Conservation (phyloP, 30 jellyfish, hydroid and myxozoan genomes). For the Aurelia aurita region DNA sequence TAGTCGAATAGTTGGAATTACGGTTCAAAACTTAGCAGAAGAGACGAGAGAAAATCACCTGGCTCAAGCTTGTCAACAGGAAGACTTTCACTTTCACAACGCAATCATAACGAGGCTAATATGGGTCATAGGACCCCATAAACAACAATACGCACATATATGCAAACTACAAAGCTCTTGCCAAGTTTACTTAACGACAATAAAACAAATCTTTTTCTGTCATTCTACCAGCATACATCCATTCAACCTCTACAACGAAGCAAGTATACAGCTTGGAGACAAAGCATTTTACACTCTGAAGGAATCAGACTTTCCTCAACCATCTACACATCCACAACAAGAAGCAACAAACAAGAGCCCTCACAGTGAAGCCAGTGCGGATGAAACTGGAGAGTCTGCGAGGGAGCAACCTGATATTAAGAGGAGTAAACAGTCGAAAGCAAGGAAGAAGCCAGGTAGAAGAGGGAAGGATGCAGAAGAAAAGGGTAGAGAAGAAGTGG, state of each 20-base stretch:
- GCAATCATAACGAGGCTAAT: no score
- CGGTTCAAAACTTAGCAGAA: no score
- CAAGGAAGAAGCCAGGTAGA: neutral
- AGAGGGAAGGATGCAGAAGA: neutral
- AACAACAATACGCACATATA: no score
- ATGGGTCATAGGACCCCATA: no score
- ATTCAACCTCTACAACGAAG: conserved; percentile 77
- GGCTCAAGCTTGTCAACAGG: no score
- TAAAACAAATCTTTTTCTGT: no score
- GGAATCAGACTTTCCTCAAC: conserved; percentile 52
- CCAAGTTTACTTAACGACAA: no score
- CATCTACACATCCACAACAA: neutral
- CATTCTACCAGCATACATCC: conserved; percentile 2
- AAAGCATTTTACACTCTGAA: conserved; percentile 79
- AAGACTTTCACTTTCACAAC: no score
- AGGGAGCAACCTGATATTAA: conserved; percentile 35
- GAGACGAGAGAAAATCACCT: no score
- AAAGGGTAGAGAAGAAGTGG: no score
- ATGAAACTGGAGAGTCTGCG: neutral
- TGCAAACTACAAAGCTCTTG: no score
- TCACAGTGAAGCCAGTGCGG: conserved; percentile 3
- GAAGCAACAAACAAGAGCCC: neutral
- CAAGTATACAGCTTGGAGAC: conserved; percentile 89
- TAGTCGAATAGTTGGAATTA: no score
- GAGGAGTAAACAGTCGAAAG: conserved; percentile 33